Percentiles rank a stretch among this genome's conserved stretches.
These are phyloP conservation scores for Xylophagus ater DNA, from an alignment of 2,888 invertebrate species.

Conservation along the genomic window DNA sequence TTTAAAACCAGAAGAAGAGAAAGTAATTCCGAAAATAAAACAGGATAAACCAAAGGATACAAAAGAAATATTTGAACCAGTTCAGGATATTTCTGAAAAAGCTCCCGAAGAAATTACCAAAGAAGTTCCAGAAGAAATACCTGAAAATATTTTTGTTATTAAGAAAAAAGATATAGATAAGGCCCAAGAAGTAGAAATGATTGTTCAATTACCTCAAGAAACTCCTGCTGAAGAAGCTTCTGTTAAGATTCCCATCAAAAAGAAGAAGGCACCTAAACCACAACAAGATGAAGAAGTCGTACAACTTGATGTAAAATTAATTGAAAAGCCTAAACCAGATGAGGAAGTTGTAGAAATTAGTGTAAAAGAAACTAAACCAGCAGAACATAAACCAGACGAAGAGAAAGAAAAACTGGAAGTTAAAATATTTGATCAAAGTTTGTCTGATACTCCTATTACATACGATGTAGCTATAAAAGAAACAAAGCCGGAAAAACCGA, in stretches of 20 bases:
- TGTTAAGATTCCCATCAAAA: too few relatives aligned
- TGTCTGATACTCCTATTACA: too few relatives aligned
- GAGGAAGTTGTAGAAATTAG: slow-evolving; percentile 24
- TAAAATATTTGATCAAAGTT: slow-evolving; percentile 22
- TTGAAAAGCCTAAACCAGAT: too few relatives aligned
- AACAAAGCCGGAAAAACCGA: slow-evolving; percentile 16
- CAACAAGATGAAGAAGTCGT: too few relatives aligned
- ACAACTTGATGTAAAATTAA: too few relatives aligned
- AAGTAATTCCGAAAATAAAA: slow-evolving; percentile 17
- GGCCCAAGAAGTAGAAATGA: too few relatives aligned
- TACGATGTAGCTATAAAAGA: too few relatives aligned
- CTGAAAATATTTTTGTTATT: slow-evolving; percentile 20
- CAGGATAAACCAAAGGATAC: slow-evolving; percentile 30
- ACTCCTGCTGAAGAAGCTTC: too few relatives aligned
- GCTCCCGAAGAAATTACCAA: slow-evolving; percentile 26
- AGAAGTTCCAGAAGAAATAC: slow-evolving; percentile 19
- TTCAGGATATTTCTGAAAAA: slow-evolving; percentile 15
- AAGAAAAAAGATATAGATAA: too few relatives aligned
- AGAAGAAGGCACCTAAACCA: too few relatives aligned
- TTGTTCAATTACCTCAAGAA: too few relatives aligned
- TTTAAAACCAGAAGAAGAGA: slow-evolving; percentile 7
- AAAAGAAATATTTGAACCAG: slow-evolving; percentile 2
- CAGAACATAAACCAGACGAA: slow-evolving; percentile 25
- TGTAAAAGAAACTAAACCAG: slow-evolving; percentile 29
- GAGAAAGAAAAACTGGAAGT: slow-evolving; percentile 28